Conservation (phyloP, 2,113 vertebrate genomes). For the Stictonetta naevosa region DNA sequence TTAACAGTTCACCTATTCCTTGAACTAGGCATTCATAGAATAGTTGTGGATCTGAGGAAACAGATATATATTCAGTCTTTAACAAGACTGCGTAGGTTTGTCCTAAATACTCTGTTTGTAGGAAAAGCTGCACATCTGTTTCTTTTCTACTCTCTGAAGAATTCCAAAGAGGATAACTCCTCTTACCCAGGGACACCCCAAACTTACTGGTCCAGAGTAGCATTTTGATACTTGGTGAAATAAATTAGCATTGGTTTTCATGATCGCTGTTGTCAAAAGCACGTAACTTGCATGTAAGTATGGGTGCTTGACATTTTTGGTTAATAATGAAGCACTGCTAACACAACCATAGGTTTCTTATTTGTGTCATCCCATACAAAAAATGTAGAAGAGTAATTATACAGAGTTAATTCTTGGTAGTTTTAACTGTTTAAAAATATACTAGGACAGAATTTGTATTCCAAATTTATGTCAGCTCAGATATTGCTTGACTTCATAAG, state of each 20-base stretch:
- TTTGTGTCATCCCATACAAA: background rate
- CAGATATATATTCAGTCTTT: background rate
- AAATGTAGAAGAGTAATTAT: background rate
- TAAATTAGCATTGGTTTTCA: fast-evolving
- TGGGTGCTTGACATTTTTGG: background rate
- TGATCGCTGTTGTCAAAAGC: background rate
- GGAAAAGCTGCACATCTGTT: background rate
- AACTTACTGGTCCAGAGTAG: background rate
- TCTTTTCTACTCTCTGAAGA: background rate
- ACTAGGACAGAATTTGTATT: background rate
- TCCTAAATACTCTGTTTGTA: background rate
- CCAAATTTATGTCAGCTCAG: background rate
- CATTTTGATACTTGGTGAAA: background rate
- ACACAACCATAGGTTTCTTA: background rate
- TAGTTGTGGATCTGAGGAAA: background rate
- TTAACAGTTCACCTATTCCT: background rate
- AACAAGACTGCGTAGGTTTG: background rate
- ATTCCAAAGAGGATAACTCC: background rate
- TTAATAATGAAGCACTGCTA: background rate
- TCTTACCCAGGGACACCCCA: background rate
- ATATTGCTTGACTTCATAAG: background rate
- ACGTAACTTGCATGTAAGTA: background rate
- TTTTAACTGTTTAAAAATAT: background rate
- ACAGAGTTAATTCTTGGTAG: background rate
- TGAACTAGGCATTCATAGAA: background rate